Evolutionary conservation across 2,797 vertebrate species (phyloP).

Genomic region (Polyboroides typus): DNA sequence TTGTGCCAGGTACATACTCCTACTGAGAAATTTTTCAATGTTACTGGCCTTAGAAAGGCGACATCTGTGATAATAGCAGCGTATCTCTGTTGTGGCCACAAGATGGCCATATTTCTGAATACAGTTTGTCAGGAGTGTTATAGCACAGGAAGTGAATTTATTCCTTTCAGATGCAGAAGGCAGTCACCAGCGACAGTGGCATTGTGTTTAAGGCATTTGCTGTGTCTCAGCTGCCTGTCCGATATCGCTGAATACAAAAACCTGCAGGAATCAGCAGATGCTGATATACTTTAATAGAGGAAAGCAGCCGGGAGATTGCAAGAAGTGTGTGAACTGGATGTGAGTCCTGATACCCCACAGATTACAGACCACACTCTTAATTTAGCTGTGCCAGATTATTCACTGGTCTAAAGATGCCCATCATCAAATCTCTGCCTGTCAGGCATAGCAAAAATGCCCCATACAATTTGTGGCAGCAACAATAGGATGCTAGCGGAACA

Average conservation of each 20-base stretch:
- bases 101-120: conserved; percentile 10
- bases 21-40: not conserved
- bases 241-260: not conserved
- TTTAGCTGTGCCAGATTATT: not conserved
- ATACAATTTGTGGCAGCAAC: not conserved
- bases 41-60: not conserved
- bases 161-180: not conserved
- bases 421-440: not conserved
- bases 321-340: not conserved
- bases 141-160: not conserved
- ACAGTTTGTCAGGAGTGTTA: not conserved
- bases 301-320: not conserved
- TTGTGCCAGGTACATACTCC: too few species aligned
- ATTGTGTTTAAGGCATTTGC: not conserved
- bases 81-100: not conserved
- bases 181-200: not conserved
- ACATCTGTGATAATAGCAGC: not conserved
- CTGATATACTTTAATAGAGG: not conserved
- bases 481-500: not conserved
- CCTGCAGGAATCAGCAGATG: not conserved
- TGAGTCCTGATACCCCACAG: not conserved
- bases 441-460: not conserved
- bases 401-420: not conserved
- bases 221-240: not conserved
- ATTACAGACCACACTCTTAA: not conserved